phyloP scores from a whole-genome alignment of 2,797 vertebrate species.

The Microtus agrestis region DNA sequence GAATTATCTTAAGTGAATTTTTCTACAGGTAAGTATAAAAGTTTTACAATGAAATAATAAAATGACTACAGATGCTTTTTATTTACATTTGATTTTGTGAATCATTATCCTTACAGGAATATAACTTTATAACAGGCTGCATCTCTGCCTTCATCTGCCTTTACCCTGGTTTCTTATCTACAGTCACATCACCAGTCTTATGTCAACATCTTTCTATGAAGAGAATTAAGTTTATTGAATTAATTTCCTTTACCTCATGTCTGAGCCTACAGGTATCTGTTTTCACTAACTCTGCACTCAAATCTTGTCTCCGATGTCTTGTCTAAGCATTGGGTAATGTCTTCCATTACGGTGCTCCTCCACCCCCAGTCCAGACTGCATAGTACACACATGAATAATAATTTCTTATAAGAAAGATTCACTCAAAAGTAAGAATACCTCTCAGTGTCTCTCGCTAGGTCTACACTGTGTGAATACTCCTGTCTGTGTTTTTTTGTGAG shows the following conservation, averaged over 20 bases:
- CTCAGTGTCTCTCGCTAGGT: constrained; percentile 17
- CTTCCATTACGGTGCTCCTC: constrained; percentile 10
- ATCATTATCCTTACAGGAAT: not conserved
- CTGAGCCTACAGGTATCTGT: not conserved
- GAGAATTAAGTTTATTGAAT: constrained; percentile 30
- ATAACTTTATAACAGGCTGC: not conserved
- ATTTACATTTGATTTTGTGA: constrained; percentile 23
- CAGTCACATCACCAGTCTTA: constrained; percentile 32
- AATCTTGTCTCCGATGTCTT: constrained; percentile 46
- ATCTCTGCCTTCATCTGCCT: constrained; percentile 22
- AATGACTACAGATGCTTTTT: not conserved
- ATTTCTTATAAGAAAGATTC: constrained; percentile 68
- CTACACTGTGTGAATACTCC: not conserved
- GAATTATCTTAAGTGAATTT: constrained; percentile 25
- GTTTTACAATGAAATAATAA: constrained; percentile 50
- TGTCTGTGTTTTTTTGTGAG: not conserved
- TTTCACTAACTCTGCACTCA: not conserved
- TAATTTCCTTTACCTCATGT: not conserved
- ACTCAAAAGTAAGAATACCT: not conserved
- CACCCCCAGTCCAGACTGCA: constrained; percentile 48
- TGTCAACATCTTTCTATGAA: constrained; percentile 3
- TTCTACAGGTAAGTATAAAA: not conserved
- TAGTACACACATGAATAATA: constrained; percentile 71
- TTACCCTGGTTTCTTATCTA: constrained; percentile 2
- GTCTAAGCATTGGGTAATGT: constrained; percentile 38